These are phyloP conservation scores for Mustela lutreola DNA, from an alignment of 2,113 vertebrate species.

Conservation along the genomic window DNA sequence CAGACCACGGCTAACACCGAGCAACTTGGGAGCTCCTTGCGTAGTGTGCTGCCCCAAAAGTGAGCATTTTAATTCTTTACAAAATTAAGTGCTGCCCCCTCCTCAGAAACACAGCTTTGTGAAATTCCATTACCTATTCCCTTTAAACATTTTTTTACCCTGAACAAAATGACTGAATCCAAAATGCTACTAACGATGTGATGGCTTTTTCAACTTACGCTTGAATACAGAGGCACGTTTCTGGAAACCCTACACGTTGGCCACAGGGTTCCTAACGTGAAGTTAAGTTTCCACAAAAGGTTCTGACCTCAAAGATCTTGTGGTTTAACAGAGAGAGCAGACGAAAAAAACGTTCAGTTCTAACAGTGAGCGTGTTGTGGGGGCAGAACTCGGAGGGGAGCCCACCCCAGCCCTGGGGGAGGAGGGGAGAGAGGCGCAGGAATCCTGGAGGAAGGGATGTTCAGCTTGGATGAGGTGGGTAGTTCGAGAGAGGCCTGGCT, in stretches of 20 bases:
- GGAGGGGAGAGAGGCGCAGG: neutral
- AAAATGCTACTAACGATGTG: neutral
- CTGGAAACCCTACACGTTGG: neutral
- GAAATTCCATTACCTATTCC: neutral
- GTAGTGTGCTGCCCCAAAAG: neutral
- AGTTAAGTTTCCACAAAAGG: neutral
- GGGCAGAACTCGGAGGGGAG: neutral
- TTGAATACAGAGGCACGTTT: neutral
- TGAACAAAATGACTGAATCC: neutral
- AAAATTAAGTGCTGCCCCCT: neutral
- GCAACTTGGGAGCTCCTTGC: neutral
- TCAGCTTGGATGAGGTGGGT: neutral
- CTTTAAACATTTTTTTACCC: neutral
- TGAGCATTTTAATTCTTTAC: neutral
- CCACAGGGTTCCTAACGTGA: neutral
- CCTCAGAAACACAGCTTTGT: neutral
- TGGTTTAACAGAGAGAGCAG: neutral
- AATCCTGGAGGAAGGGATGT: neutral
- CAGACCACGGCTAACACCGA: neutral
- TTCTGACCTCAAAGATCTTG: neutral
- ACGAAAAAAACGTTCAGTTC: neutral
- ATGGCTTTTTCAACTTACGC: neutral
- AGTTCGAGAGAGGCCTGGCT: neutral
- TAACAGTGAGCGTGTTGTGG: neutral
- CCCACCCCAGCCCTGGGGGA: neutral